Conservation (phyloP, 2,797 vertebrate genomes). For the Argentina silus region DNA sequence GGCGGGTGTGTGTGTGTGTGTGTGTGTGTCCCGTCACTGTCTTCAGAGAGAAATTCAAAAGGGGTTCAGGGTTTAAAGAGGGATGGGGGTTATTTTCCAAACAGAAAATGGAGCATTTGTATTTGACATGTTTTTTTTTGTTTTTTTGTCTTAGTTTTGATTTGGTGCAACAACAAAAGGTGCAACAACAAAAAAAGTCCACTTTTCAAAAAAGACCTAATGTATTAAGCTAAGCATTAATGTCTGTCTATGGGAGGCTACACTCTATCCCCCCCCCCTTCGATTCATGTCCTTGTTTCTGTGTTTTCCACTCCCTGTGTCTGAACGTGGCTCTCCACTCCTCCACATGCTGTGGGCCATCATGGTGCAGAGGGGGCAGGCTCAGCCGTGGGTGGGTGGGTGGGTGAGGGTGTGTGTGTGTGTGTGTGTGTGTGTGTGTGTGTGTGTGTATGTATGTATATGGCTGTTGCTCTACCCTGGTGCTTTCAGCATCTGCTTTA, state of each 20-base stretch:
- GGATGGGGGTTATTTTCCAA: conserved; percentile 44
- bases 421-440: neutral
- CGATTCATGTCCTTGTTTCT: conserved; percentile 35
- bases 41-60: conserved; percentile 69
- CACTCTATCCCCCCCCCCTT: conserved; percentile 17
- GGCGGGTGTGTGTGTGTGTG: conserved; percentile 29
- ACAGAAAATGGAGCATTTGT: conserved; percentile 39
- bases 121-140: conserved; percentile 54
- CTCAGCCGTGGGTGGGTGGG: neutral
- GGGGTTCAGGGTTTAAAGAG: conserved; percentile 25
- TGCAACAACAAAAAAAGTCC: conserved; percentile 52
- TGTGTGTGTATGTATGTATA: neutral
- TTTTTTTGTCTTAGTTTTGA: neutral
- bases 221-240: conserved; percentile 48
- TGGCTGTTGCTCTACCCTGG: conserved; percentile 50
- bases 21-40: conserved; percentile 66
- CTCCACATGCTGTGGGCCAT: conserved; percentile 41
- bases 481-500: conserved; percentile 68
- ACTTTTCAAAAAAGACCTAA: conserved; percentile 43
- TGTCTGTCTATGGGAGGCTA: conserved; percentile 31
- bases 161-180: conserved; percentile 64
- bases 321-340: conserved; percentile 18
- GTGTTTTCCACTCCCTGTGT: conserved; percentile 45
- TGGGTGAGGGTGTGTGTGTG: too few relatives aligned
- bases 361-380: conserved; percentile 41